phyloP scores from a whole-genome alignment of 2,888 invertebrate genomes.

The Drosophila kokeensis region DNA sequence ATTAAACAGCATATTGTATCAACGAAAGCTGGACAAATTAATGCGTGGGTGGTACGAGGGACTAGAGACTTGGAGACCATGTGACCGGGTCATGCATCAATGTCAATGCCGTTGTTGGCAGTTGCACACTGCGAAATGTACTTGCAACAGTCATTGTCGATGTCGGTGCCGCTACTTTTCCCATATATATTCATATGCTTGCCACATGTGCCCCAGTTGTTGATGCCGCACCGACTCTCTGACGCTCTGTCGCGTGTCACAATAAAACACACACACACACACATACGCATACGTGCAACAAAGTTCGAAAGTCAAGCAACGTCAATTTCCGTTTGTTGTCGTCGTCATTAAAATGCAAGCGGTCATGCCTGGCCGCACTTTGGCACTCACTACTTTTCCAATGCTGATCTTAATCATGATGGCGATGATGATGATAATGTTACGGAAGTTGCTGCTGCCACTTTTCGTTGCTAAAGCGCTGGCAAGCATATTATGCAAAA shows the following conservation, averaged over 20 bases:
- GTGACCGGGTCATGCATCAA: conserved; percentile 69
- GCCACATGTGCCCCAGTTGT: conserved; percentile 55
- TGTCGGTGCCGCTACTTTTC: conserved; percentile 8
- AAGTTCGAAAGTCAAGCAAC: conserved; percentile 71
- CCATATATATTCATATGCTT: conserved; percentile 52
- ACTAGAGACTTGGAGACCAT: neutral
- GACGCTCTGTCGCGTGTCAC: conserved; percentile 66
- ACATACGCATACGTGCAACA: conserved; percentile 50
- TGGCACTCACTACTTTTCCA: conserved; percentile 28
- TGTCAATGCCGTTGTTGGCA: conserved; percentile 53
- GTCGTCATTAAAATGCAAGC: conserved; percentile 75
- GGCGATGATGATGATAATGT: conserved; percentile 1
- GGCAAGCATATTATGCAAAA: conserved; percentile 10
- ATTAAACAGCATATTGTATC: conserved; percentile 53
- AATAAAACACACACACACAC: conserved; percentile 47
- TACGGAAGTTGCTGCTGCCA: conserved; percentile 19
- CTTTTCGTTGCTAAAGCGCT: conserved; percentile 16
- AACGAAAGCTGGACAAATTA: conserved; percentile 73
- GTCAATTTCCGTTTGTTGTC: conserved; percentile 77
- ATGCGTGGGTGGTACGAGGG: conserved; percentile 59
- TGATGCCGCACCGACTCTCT: conserved; percentile 10
- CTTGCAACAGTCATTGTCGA: conserved; percentile 35
- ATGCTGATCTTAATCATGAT: neutral
- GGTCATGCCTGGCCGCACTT: conserved; percentile 53
- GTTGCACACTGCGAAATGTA: conserved; percentile 40